A percentile compares a stretch with the other conserved stretches of the same genome.
These are phyloP conservation scores for Meda fulgida DNA, from an alignment of 2,797 vertebrate genomes.

Conservation along the genomic window DNA sequence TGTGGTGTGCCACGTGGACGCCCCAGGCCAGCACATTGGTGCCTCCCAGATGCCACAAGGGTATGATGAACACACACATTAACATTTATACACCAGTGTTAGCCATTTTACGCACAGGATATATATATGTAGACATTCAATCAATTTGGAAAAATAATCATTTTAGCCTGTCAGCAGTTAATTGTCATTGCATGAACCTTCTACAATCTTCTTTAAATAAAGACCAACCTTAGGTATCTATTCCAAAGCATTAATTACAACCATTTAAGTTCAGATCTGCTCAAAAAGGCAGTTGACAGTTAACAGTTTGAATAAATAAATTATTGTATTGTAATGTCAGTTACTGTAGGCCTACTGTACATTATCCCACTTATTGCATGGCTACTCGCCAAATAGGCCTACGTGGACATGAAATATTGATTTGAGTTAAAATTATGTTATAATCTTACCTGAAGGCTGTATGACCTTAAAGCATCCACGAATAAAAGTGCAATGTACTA, in stretches of 20 bases:
- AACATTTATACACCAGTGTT: neutral
- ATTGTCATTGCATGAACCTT: neutral
- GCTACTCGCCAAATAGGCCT: neutral
- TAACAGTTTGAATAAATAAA: neutral
- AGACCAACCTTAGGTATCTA: neutral
- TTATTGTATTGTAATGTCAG: neutral
- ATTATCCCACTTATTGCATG: neutral
- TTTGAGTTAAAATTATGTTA: neutral
- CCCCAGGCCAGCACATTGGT: constrained; percentile 92
- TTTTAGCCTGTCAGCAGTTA: neutral
- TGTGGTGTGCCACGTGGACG: constrained; percentile 93
- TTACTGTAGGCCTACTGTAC: too few species aligned
- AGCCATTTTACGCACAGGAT: neutral
- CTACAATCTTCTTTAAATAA: neutral
- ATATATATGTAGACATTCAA: too few species aligned
- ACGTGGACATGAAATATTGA: neutral
- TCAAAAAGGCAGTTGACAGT: neutral
- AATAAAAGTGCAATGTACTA: neutral
- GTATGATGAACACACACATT: constrained; percentile 60
- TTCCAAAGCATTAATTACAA: too few species aligned
- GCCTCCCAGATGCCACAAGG: constrained; percentile 85
- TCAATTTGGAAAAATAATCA: neutral
- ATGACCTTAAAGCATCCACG: neutral
- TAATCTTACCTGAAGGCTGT: neutral
- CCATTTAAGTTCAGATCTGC: too few species aligned